Base-by-base conservation (phyloP, 2,113 vertebrate species). In the Stigmatopora argus region DNA sequence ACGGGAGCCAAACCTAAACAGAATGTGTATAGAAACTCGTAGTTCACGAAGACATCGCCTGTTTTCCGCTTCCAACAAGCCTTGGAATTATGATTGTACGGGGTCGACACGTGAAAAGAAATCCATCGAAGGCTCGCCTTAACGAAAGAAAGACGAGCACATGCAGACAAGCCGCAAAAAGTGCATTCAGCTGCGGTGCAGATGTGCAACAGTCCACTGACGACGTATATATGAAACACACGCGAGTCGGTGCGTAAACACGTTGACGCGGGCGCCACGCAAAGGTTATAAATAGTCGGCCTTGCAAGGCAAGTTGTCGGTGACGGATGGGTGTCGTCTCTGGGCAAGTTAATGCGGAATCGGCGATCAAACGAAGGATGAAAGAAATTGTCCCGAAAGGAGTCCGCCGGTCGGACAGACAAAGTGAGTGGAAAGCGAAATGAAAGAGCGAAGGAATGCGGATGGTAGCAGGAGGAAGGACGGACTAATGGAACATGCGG, bases 181-280 rank as follows among this genome's bases (percentile, higher is more conserved):
- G 67, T 67, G 77, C 79, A 65, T 78, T 85, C 87, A 90, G 85
- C 85, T 91, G 89, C n/a, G 15, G 64, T 62, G 53, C 90, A 91
- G 89, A 91, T 90, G 88, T 90, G 81, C 63, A 21, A 68, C 75
- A 66, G 47, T 67, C 6, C 67, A 78, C 61, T 65, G 69, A 73
- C 26, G 26, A 31, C 3, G 26, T 31, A 83, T 62, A 65, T 74
- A 69, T 60, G 58, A 26, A 72, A 55, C 72, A 65, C 61, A 67
- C 77, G 76, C 75, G 72, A 67, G 57, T 73, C 64, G 18, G 17
- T 7, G 76, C 80, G 74, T 44, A 34, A 69, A 62, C 61, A 53
- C 66, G 57, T 64, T 64, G 77, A 81, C 65, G 74, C 38, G 62
- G 66, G 65, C 35, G 26, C 34, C 47, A 52, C 21, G 31, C 21